Evolutionary conservation across 2,113 vertebrate species (phyloP).

Genomic region (Amphiprion ocellaris): DNA sequence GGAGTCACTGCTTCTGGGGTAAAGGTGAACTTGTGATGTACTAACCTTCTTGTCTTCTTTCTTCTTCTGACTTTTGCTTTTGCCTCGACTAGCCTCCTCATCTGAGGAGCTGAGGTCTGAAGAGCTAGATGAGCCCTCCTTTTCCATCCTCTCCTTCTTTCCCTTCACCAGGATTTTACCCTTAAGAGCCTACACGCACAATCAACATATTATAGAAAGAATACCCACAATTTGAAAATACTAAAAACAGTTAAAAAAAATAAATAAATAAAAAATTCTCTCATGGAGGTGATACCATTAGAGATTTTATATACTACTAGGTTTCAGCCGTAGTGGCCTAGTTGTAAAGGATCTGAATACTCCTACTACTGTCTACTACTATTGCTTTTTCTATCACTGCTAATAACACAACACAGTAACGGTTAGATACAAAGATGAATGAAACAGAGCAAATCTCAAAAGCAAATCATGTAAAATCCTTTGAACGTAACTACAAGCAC

Average conservation of each 20-base stretch:
- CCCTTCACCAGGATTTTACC: slow-evolving; percentile 93
- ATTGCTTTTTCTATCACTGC: too few species aligned
- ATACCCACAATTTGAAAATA: neutral
- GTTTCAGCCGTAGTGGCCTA: too few species aligned
- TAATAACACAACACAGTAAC: neutral
- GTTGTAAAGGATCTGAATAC: too few species aligned
- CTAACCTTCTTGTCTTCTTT: slow-evolving; percentile 72
- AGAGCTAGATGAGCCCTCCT: slow-evolving; percentile 53
- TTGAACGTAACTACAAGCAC: too few species aligned
- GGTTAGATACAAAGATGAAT: neutral
- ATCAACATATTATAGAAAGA: slow-evolving; percentile 3
- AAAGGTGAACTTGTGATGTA: neutral
- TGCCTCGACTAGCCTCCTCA: slow-evolving; percentile 80
- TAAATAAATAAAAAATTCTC: neutral
- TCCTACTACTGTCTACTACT: too few species aligned
- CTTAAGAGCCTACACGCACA: slow-evolving; percentile 87
- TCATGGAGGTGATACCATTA: neutral
- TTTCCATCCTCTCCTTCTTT: slow-evolving; percentile 86
- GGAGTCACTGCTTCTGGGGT: neutral
- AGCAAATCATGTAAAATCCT: neutral
- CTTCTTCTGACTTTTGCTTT: slow-evolving; percentile 51
- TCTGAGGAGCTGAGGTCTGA: slow-evolving; percentile 80
- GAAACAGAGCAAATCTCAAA: neutral
- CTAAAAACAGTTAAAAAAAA: neutral
- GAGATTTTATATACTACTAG: too few species aligned